Evolutionary conservation across 2,888 invertebrate genomes (phyloP).

Genomic region (Neuroscelio doddi): DNA sequence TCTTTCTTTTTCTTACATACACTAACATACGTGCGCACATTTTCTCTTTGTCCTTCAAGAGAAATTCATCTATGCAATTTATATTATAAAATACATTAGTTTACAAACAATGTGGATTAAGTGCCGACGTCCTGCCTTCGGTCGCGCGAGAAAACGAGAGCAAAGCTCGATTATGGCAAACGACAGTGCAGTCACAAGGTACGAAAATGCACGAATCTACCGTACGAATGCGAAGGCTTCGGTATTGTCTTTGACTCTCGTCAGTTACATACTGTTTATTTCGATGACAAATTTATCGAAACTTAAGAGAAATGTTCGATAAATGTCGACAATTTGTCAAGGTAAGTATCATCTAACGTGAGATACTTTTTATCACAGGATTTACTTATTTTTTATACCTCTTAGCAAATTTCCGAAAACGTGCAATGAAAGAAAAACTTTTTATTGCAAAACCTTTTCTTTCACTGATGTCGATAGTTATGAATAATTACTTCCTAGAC

Average conservation of each 20-base stretch:
- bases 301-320: constrained; percentile 19
- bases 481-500: no score
- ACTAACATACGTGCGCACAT: no score
- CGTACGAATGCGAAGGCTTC: constrained; percentile 43
- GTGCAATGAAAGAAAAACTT: constrained; percentile 13
- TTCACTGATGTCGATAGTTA: no score
- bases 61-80: constrained; percentile 49
- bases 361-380: constrained; percentile 42
- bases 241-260: constrained; percentile 36
- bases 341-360: constrained; percentile 27
- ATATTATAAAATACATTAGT: constrained; percentile 69
- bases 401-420: constrained; percentile 14
- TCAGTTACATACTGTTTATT: constrained; percentile 10
- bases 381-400: constrained; percentile 25
- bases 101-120: constrained; percentile 68
- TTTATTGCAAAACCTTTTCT: constrained; percentile 5
- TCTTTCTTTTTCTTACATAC: no score
- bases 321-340: constrained; percentile 40
- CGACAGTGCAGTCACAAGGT: constrained; percentile 27
- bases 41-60: constrained; percentile 43
- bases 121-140: constrained; percentile 59
- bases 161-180: constrained; percentile 44
- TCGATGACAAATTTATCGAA: constrained; percentile 27
- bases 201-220: constrained; percentile 36
- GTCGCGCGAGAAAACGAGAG: constrained; percentile 37